Conservation (phyloP, 2,113 vertebrate species). For the Sturnus vulgaris region DNA sequence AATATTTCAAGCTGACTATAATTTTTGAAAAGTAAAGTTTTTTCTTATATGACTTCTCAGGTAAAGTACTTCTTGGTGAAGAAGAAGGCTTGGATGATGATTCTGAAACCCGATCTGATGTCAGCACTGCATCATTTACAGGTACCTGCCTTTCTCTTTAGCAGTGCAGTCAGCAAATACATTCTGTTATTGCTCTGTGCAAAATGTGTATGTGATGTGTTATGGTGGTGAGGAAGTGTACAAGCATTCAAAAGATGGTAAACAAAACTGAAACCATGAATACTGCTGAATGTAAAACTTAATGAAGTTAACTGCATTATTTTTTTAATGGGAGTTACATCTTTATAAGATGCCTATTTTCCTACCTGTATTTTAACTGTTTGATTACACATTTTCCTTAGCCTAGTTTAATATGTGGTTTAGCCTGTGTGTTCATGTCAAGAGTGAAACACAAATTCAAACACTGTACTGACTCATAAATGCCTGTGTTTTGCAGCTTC, state of each 20-base stretch:
- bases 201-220: neutral
- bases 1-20: neutral
- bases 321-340: neutral
- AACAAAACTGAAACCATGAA: neutral
- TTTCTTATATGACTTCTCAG: conserved; percentile 62
- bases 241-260: neutral
- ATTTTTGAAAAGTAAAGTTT: neutral
- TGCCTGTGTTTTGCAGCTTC: conserved; percentile 72
- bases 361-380: neutral
- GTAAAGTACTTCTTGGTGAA: conserved; percentile 88
- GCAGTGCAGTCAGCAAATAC: neutral
- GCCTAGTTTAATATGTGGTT: neutral
- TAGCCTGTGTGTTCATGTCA: neutral
- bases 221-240: neutral
- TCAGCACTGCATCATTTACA: conserved; percentile 80
- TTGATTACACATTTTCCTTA: neutral
- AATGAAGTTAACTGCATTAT: neutral
- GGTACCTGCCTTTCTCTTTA: conserved; percentile 64
- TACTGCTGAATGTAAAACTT: neutral
- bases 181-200: neutral
- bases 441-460: neutral
- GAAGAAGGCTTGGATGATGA: conserved; percentile 92
- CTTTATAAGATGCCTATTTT: neutral
- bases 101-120: conserved; percentile 82
- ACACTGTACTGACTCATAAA: neutral